phyloP scores from a whole-genome alignment of 2,797 vertebrate species.

The Percopsis omiscomaycus region DNA sequence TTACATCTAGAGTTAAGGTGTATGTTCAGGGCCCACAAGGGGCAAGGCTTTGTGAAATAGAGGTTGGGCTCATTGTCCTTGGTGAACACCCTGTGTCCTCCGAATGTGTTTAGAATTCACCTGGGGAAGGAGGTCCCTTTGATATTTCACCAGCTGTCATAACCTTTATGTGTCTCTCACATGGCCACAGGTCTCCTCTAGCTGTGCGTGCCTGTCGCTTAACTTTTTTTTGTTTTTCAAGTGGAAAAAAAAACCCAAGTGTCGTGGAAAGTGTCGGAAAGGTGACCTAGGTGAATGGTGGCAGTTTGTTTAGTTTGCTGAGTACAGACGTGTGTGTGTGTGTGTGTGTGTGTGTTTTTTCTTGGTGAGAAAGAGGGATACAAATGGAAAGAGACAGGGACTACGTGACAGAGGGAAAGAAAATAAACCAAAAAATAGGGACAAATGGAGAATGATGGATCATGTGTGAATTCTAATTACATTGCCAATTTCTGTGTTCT shows the following conservation, averaged over 20 bases:
- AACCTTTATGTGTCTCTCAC: constrained; percentile 48
- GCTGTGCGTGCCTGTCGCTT: constrained; percentile 42
- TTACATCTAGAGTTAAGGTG: neutral
- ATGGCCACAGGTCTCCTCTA: constrained; percentile 28
- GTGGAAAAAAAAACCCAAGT: constrained; percentile 5
- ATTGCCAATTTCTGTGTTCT: constrained; percentile 32
- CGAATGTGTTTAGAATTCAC: constrained; percentile 38
- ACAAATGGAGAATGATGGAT: constrained; percentile 52
- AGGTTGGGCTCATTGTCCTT: constrained; percentile 5
- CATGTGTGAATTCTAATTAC: constrained; percentile 37
- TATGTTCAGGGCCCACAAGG: neutral
- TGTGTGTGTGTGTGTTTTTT: constrained; percentile 1
- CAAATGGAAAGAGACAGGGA: constrained; percentile 5
- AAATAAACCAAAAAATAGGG: constrained; percentile 44
- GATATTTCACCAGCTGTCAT: constrained; percentile 45
- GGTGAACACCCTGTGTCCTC: constrained; percentile 13
- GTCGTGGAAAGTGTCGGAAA: neutral
- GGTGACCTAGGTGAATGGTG: neutral
- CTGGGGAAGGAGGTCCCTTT: constrained; percentile 19
- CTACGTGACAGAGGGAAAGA: constrained; percentile 13
- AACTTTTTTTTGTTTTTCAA: constrained; percentile 34
- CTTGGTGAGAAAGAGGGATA: neutral
- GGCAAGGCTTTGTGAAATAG: neutral
- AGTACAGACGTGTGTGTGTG: neutral
- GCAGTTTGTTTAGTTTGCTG: neutral